Evolutionary conservation across 2,888 invertebrate species (phyloP), one percentile per base, ranked within the genome.

Genomic region (Lithophane socia): DNA sequence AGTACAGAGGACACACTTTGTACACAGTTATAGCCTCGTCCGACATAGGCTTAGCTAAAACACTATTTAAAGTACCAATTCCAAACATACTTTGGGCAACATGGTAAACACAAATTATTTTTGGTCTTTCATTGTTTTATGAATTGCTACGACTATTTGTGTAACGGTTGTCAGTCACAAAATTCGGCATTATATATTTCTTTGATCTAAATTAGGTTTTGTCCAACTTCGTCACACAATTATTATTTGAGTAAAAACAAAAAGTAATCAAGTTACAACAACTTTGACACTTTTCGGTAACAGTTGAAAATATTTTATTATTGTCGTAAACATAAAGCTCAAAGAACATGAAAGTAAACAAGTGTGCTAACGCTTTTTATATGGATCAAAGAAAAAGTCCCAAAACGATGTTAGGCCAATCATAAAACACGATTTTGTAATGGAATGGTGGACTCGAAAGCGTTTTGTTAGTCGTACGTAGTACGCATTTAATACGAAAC

Each of bases 231-330:
- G 0, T 10, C 4, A 52, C 18, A 68, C 2, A 24, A 77, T 56
- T 66, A 67, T 58, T 49, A 67, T 75, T 61, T 5, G 13, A 64
- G 16, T 24, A n/a, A 68, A 60, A 81, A 68, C 63, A 82, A 77
- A 63, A 82, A 68, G 58, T 56, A 82, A 77, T 77, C 78, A 65
- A 58, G 42, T 83, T 69, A 61, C 9, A 58, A 44, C 13, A 63
- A 67, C 58, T 70, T 66, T 58, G 58, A 70, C 29, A 83, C 67
- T 67, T 60, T 54, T 52, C 49, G 24, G 13, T 42, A 37, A 21
- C 13, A 37, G 1, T 16, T 29, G 1, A 58, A 70, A 64, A 58
- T 58, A 64, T 72, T 72, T 64, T 78, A 68, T 60, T 72, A 16
- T 7, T 29, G n/a, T 44, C 58, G 56, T 65, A 49, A 78, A 44